A percentile compares a stretch with the other conserved stretches of the same genome.
Evolutionary conservation across 2,113 vertebrate genomes (phyloP).

Genomic region (Bagarius yarrelli): DNA sequence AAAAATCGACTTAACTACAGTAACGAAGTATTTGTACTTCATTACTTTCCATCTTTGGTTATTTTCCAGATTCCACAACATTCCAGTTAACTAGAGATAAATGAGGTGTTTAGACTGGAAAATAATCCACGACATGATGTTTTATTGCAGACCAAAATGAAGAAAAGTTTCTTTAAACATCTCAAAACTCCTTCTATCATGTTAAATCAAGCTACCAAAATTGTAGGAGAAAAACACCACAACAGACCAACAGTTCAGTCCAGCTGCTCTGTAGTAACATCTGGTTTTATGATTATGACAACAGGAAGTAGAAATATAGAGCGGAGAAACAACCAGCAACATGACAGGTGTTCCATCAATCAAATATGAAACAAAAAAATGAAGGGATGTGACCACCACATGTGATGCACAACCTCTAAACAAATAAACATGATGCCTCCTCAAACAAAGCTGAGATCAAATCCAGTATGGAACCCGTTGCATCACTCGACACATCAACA

Average conservation of each 20-base stretch:
- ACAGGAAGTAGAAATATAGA: neutral
- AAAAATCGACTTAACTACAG: too few relatives aligned
- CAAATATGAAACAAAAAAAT: neutral
- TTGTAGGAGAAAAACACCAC: too few relatives aligned
- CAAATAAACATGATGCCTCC: neutral
- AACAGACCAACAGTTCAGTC: neutral
- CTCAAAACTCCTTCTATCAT: too few relatives aligned
- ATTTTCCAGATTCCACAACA: too few relatives aligned
- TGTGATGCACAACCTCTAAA: neutral
- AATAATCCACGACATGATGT: too few relatives aligned
- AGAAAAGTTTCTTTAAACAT: too few relatives aligned
- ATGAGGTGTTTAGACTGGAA: too few relatives aligned
- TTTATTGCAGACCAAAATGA: too few relatives aligned
- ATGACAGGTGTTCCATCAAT: neutral
- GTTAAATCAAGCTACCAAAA: too few relatives aligned
- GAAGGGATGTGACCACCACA: neutral
- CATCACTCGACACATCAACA: neutral
- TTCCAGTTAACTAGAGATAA: too few relatives aligned
- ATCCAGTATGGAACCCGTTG: neutral
- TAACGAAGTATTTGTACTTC: too few relatives aligned
- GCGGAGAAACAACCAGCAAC: neutral
- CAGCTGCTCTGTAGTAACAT: neutral
- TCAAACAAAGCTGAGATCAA: neutral
- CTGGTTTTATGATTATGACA: neutral
- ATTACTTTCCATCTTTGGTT: too few relatives aligned